Evolutionary conservation across 2,113 vertebrate genomes (phyloP).

Genomic region (Psettodes erumei): DNA sequence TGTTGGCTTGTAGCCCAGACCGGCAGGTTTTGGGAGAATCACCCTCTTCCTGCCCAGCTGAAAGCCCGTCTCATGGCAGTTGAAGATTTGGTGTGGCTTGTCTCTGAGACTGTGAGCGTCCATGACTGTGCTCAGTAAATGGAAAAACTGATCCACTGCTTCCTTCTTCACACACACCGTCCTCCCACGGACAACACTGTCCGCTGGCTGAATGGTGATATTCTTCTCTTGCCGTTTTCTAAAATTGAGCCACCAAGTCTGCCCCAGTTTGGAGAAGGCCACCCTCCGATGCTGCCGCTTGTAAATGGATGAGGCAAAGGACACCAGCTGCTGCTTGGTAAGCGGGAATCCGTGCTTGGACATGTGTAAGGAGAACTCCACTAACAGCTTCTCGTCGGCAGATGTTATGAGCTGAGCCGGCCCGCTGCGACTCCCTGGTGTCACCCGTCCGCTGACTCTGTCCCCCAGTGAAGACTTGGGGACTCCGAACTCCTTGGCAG

Average conservation of each 20-base stretch:
- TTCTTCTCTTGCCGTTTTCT: conserved; percentile 77
- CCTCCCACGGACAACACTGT: conserved; percentile 66
- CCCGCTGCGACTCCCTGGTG: conserved; percentile 75
- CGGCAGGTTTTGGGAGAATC: conserved; percentile 59
- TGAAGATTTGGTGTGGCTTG: conserved; percentile 71
- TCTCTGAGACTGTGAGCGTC: conserved; percentile 59
- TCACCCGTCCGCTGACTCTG: conserved; percentile 76
- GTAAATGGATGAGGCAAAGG: conserved; percentile 77
- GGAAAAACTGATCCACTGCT: conserved; percentile 72
- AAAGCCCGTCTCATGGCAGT: conserved; percentile 72
- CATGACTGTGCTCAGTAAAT: conserved; percentile 60
- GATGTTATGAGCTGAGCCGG: conserved; percentile 75
- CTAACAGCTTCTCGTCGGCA: conserved; percentile 72
- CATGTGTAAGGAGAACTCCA: conserved; percentile 76
- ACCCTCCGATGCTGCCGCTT: conserved; percentile 76
- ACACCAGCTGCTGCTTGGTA: conserved; percentile 78
- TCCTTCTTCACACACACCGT: conserved; percentile 71
- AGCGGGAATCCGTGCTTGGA: conserved; percentile 77
- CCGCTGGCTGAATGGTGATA: conserved; percentile 73
- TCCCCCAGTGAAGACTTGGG: conserved; percentile 78
- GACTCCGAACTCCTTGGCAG: conserved; percentile 75
- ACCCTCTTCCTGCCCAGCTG: conserved; percentile 71
- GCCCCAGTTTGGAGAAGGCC: conserved; percentile 76
- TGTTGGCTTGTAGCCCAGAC: conserved; percentile 63
- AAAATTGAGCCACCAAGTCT: conserved; percentile 81